A percentile compares a stretch with the other conserved stretches of the same genome.
Evolutionary conservation across 1,140 invertebrate species (phyloP).

Genomic region (Capitella teleta): DNA sequence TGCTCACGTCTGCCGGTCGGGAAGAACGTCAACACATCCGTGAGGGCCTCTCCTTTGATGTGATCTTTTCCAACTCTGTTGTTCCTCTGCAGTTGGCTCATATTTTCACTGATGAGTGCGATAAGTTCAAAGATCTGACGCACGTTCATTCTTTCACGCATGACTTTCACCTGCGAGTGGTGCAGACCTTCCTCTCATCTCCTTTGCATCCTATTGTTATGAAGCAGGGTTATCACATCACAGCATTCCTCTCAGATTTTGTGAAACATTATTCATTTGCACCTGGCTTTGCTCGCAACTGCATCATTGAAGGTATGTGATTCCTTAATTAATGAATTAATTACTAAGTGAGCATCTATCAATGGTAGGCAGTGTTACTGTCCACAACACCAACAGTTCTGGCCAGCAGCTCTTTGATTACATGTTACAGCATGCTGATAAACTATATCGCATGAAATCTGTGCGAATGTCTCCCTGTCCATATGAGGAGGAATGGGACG

Average conservation of each 20-base stretch:
- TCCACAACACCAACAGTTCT: conserved; percentile 53
- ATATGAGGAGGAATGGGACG: conserved; percentile 13
- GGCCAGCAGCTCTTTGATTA: conserved; percentile 61
- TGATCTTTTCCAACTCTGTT: neutral
- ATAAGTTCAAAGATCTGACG: conserved; percentile 58
- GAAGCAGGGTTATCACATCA: conserved; percentile 60
- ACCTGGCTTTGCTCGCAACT: conserved; percentile 69
- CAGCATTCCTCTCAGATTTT: conserved; percentile 70
- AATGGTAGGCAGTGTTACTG: conserved; percentile 47
- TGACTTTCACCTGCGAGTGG: conserved; percentile 68
- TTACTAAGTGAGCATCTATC: neutral
- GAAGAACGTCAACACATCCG: conserved; percentile 16
- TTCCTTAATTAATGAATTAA: neutral
- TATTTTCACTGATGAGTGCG: conserved; percentile 65
- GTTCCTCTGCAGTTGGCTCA: conserved; percentile 48
- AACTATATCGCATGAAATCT: conserved; percentile 58
- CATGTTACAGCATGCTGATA: conserved; percentile 56
- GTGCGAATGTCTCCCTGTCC: conserved; percentile 52
- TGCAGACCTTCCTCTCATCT: conserved; percentile 57
- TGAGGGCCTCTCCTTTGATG: neutral
- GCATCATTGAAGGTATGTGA: conserved; percentile 55
- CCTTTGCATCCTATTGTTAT: conserved; percentile 47
- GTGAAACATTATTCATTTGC: conserved; percentile 71
- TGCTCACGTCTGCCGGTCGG: conserved; percentile 49
- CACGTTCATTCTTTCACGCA: conserved; percentile 81